Evolutionary conservation across 2,113 vertebrate genomes (phyloP), one percentile per base, ranked within the genome.

Genomic region (Cyanoramphus novaezelandiae): DNA sequence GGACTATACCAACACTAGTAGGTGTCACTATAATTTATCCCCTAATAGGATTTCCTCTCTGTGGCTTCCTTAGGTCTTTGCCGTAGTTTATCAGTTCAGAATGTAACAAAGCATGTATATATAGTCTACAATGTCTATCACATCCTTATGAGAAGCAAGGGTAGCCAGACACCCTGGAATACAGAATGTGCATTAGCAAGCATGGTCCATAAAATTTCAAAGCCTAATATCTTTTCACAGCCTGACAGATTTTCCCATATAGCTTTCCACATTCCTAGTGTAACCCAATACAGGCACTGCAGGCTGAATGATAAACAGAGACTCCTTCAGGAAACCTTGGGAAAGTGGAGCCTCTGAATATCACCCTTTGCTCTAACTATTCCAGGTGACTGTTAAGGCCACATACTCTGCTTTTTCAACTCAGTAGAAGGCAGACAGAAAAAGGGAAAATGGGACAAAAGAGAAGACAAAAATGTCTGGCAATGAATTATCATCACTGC

Each of bases 201-300:
- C 17, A 9, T 29, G 86, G 47, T 70, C 83, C 91, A 77, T 96
- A 89, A 94, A 95, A 94, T 95, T 93, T 91, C 93, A 95, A 94
- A 86, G 88, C 72, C 86, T 62, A 50, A 82, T 41, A 92, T 47
- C 79, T 90, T 86, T 92, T 86, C 88, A 77, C 82, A 95, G 95
- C 78, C 86, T 92, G 57, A 89, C 74, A 88, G 95, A 86, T 90
- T 95, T 97, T 96, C 96, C 84, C 90, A 87, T 96, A 21, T 14
- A 94, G 65, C 52, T 92, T 92, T 94, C 96, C 83, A 90, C 88
- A 88, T 97, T 96, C 96, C 69, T 94, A 13, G 28, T 18, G 94
- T 95, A 95, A 97, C 95, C 79, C 93, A 96, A 94, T 90, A 79
- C 76, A 80, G 85, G 93, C 88, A 62, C 60, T 50, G 49, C 83